Conservation (phyloP, 2,113 vertebrate species). For the Cochlearius cochlearius region DNA sequence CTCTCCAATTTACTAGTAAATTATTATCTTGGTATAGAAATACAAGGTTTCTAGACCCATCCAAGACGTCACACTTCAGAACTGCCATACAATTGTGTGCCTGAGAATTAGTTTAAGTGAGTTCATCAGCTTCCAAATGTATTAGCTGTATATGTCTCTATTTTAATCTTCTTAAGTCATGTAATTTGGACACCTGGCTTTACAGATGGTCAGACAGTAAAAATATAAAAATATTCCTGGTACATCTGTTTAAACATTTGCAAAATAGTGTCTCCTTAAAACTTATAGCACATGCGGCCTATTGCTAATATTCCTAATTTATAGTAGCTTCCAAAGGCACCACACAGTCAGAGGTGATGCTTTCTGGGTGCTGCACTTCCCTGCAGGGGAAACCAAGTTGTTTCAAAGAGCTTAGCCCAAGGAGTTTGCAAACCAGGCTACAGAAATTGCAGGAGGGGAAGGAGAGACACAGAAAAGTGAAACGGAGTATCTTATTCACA, state of each 20-base stretch:
- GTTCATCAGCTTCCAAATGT: background rate
- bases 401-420: background rate
- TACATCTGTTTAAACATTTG: constrained; percentile 47
- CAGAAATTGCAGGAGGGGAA: background rate
- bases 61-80: background rate
- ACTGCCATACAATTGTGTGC: background rate
- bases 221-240: constrained; percentile 17
- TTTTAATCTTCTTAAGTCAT: background rate
- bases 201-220: constrained; percentile 27
- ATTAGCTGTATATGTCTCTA: background rate
- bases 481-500: background rate
- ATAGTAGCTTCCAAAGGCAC: background rate
- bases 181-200: constrained; percentile 27
- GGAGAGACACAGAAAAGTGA: background rate
- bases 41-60: background rate
- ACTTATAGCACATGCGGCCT: background rate
- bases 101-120: background rate
- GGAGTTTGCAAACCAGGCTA: background rate
- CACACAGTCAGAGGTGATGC: background rate
- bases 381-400: background rate
- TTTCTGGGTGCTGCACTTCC: background rate
- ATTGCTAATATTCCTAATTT: background rate
- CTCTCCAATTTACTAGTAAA: background rate
- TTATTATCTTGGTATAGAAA: background rate
- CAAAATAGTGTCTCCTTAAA: constrained; percentile 12